Percentiles rank a stretch among this genome's conserved stretches.
These are phyloP conservation scores for Metellina segmentata DNA, from an alignment of 2,888 invertebrate genomes.

Conservation along the genomic window DNA sequence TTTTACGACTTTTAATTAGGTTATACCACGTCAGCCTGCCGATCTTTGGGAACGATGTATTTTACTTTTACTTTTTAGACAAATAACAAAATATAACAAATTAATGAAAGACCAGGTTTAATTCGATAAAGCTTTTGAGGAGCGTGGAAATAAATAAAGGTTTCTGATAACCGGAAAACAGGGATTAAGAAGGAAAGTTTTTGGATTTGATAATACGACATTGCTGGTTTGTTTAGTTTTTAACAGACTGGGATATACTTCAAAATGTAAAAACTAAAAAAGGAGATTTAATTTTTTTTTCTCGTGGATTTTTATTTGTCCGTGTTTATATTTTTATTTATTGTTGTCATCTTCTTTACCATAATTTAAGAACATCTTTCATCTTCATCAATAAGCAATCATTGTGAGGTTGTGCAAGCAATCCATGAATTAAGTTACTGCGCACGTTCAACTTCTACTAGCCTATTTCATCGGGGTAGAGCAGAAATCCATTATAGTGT, in stretches of 20 bases:
- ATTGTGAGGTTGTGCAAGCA: too few relatives aligned
- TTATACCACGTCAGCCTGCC: slow-evolving; percentile 7
- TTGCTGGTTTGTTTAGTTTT: neutral
- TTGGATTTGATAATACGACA: neutral
- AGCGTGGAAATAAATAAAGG: slow-evolving; percentile 32
- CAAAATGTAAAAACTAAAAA: neutral
- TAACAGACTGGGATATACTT: neutral
- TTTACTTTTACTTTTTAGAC: neutral
- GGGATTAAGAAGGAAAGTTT: neutral
- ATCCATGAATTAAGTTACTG: too few relatives aligned
- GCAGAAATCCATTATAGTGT: too few relatives aligned
- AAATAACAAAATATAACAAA: slow-evolving; percentile 21
- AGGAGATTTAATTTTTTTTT: neutral
- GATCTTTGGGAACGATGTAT: too few relatives aligned
- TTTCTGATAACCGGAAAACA: slow-evolving; percentile 20
- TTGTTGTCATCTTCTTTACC: too few relatives aligned
- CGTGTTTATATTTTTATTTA: too few relatives aligned
- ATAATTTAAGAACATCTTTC: too few relatives aligned
- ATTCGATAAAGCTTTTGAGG: slow-evolving; percentile 49
- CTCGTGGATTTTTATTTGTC: neutral
- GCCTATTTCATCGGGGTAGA: too few relatives aligned
- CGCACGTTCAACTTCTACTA: too few relatives aligned
- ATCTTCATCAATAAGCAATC: too few relatives aligned
- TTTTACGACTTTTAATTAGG: slow-evolving; percentile 31
- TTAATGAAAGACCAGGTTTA: slow-evolving; percentile 40